phyloP scores from a whole-genome alignment of 2,797 vertebrate species.

The Tadarida brasiliensis region DNA sequence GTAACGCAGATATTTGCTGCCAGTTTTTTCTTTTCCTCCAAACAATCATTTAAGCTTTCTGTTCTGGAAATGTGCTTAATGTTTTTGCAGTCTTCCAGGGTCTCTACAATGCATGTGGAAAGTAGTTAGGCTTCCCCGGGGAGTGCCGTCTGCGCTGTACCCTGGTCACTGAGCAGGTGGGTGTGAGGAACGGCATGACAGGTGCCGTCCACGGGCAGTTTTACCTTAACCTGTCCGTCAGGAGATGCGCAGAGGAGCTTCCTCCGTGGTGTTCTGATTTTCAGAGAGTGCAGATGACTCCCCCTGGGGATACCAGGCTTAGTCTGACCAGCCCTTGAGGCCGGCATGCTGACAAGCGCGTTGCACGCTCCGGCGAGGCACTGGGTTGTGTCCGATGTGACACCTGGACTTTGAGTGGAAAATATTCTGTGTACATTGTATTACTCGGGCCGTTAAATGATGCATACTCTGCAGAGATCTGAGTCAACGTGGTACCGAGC shows the following conservation, averaged over 20 bases:
- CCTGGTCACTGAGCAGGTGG: neutral
- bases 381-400: neutral
- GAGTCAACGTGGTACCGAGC: neutral
- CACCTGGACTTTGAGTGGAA: neutral
- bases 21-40: neutral
- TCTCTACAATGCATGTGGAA: neutral
- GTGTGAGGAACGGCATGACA: neutral
- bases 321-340: neutral
- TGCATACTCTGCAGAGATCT: neutral
- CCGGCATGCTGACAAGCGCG: neutral
- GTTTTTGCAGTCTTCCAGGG: no score
- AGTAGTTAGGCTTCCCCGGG: neutral
- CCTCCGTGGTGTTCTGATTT: neutral
- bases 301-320: neutral
- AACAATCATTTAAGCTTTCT: neutral
- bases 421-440: neutral
- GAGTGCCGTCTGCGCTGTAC: rapidly evolving
- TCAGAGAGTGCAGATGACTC: neutral
- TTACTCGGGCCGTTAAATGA: neutral
- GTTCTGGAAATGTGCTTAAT: neutral
- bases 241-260: no score
- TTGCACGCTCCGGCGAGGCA: neutral
- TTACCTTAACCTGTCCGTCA: neutral
- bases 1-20: neutral
- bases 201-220: rapidly evolving